These are phyloP conservation scores for Perodicticus potto DNA, from an alignment of 2,797 vertebrate genomes.

Conservation along the genomic window DNA sequence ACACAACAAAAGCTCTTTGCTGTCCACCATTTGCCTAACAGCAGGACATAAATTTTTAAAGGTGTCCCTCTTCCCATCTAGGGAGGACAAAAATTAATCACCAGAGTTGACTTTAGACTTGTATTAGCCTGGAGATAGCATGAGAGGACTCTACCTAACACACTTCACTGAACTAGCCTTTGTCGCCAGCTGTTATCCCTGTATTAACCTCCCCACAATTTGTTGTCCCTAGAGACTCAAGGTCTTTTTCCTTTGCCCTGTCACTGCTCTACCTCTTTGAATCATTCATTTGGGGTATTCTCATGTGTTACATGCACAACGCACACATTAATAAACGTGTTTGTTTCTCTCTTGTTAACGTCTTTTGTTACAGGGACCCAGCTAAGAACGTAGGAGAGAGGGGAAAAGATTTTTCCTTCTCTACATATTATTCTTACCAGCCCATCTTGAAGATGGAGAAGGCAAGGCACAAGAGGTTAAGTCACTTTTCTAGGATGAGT, in stretches of 20 bases:
- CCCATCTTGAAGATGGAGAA: not conserved
- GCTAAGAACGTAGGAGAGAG: not conserved
- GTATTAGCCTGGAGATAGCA: not conserved
- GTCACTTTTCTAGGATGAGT: not conserved
- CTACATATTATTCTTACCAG: not conserved
- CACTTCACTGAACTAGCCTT: not conserved
- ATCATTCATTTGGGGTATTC: too few species aligned
- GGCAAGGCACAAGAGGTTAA: constrained; percentile 7
- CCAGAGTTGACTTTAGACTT: not conserved
- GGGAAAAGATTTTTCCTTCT: not conserved
- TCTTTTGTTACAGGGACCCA: not conserved
- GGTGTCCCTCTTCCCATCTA: not conserved
- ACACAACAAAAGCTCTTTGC: not conserved
- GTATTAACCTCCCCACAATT: not conserved
- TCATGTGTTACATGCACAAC: not conserved
- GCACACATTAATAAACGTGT: not conserved
- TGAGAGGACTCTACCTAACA: not conserved
- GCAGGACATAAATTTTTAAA: not conserved
- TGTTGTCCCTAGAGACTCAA: not conserved
- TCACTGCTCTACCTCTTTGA: not conserved
- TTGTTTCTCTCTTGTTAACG: not conserved
- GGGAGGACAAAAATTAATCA: not conserved
- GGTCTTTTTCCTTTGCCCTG: not conserved
- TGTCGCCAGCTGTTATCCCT: not conserved
- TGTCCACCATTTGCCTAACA: not conserved